Evolutionary conservation across 2,113 vertebrate species (phyloP), one percentile per base, ranked within the genome.

Genomic region (Megaceryle maxima): DNA sequence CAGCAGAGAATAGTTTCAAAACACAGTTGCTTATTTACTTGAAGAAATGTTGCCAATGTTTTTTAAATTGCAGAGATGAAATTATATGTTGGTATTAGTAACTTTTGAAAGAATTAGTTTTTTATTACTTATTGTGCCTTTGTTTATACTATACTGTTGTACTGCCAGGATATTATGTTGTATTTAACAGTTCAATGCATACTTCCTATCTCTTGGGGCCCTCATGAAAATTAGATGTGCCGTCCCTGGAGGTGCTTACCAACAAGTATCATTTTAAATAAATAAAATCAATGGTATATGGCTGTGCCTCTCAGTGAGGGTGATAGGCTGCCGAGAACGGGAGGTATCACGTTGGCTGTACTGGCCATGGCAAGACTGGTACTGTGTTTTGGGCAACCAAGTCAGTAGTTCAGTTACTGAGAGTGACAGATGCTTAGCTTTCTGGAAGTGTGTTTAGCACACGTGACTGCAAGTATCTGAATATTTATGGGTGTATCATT

Each of bases 21-120:
- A 97, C 84, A 88, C 57, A 93, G 83, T 96, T 88, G 95, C 90
- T 96, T 97, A 92, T 96, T 96, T 97, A 83, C 94, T 97, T 92
- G 91, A 88, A 92, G 83, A 93, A 96, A 43, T 48, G 51, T 8
- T 91, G 70, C 83, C 95, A 97, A 87, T 66, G 41, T 92, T 96
- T 97, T 97, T 95, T 86, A 95, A 96, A 95, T 84, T 75, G 84
- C 69, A 84, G 92, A 92, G 88, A 59, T 97, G 83, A 97, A 97
- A 96, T 97, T 89, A 93, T 89, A 95, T 95, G 69, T 92, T 93
- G 86, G 83, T 93, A 88, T 96, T 97, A 92, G 95, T 83, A 91
- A 95, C 81, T 94, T 97, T 81, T 86, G 62, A 96, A 96, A 95
- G 62, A 96, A 92, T 92, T 90, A 88, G 46, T 29, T 66, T 94